phyloP scores from a whole-genome alignment of 2,888 invertebrate species.

The Pollenia angustigena region DNA sequence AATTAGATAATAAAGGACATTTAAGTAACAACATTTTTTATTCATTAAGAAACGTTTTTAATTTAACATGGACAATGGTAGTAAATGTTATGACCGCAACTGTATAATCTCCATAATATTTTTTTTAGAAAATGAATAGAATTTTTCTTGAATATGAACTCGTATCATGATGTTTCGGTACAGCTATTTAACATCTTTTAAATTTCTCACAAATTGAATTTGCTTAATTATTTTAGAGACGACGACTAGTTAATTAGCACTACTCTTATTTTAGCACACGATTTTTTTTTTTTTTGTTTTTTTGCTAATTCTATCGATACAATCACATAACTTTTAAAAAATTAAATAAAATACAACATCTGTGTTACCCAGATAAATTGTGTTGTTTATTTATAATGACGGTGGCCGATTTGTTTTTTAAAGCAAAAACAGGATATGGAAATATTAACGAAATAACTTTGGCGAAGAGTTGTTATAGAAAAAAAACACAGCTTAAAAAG shows the following conservation, averaged over 20 bases:
- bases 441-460: too few species aligned
- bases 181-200: background rate
- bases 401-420: background rate
- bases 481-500: too few species aligned
- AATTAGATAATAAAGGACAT: too few species aligned
- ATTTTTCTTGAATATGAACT: background rate
- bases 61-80: too few species aligned
- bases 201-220: background rate
- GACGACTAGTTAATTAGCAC: slow-evolving; percentile 29
- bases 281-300: background rate
- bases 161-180: background rate
- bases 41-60: background rate
- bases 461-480: too few species aligned
- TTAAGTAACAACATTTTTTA: background rate
- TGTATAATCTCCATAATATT: background rate
- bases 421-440: slow-evolving; percentile 1
- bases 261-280: background rate
- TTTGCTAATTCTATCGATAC: background rate
- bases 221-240: background rate
- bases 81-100: too few species aligned
- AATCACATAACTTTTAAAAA: background rate
- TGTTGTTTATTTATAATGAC: background rate
- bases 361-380: background rate
- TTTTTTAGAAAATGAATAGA: background rate
- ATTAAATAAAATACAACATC: background rate